Evolutionary conservation across 2,888 invertebrate genomes (phyloP).

Genomic region (Erebia aethiops): DNA sequence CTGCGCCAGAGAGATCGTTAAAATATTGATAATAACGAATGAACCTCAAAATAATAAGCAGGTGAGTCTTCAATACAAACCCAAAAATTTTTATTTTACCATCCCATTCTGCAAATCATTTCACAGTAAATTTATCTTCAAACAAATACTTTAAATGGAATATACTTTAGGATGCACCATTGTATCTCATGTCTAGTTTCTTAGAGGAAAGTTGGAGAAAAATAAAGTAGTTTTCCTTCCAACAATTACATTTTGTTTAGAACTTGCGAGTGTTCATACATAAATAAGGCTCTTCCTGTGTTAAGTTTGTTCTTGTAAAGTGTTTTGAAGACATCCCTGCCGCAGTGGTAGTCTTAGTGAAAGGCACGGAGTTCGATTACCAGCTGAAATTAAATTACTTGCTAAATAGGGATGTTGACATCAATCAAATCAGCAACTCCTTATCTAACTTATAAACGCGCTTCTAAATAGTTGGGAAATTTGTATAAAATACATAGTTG

Average conservation of each 20-base stretch:
- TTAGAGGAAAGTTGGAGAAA: neutral
- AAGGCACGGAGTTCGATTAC: too few species aligned
- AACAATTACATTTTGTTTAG: constrained; percentile 14
- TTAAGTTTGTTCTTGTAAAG: neutral
- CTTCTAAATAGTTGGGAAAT: too few species aligned
- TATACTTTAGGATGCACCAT: neutral
- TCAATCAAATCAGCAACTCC: too few species aligned
- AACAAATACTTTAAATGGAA: neutral
- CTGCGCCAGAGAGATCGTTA: too few species aligned
- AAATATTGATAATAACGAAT: too few species aligned
- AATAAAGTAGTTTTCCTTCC: constrained; percentile 10
- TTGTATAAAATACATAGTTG: too few species aligned
- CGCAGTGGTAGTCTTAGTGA: too few species aligned
- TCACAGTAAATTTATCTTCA: neutral
- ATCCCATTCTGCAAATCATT: neutral
- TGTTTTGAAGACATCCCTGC: neutral
- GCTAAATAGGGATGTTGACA: too few species aligned
- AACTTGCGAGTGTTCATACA: constrained; percentile 3
- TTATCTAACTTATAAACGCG: too few species aligned
- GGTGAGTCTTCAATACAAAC: neutral
- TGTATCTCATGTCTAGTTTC: neutral
- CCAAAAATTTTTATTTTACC: neutral
- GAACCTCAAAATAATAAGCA: neutral
- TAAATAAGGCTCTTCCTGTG: constrained; percentile 7
- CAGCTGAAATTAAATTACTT: too few species aligned